Evolutionary conservation across 2,888 invertebrate species (phyloP).

Genomic region (Electrophaes corylata): DNA sequence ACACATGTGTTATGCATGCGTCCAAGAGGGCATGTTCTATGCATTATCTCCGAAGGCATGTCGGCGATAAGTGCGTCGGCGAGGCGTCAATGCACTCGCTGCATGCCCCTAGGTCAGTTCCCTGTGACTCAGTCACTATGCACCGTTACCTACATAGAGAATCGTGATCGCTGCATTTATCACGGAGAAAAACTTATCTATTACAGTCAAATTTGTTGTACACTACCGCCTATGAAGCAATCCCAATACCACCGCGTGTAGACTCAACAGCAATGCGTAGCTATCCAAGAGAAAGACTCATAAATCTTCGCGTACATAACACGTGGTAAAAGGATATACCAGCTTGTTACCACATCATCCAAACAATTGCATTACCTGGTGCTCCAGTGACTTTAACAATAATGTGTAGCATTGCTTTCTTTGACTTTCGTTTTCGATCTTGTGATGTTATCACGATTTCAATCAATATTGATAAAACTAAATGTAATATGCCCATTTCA

Average conservation of each 20-base stretch:
- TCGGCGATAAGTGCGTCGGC: constrained; percentile 76
- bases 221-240: constrained; percentile 4
- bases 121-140: constrained; percentile 79
- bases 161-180: constrained; percentile 67
- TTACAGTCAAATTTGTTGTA: background rate
- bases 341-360: constrained; percentile 50
- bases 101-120: constrained; percentile 83
- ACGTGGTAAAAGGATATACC: constrained; percentile 17
- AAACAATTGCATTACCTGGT: constrained; percentile 73
- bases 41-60: constrained; percentile 80
- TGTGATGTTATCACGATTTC: constrained; percentile 32
- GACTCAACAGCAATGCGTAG: constrained; percentile 23
- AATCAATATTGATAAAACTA: background rate
- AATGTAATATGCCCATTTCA: background rate
- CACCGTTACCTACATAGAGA: constrained; percentile 77
- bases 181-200: constrained; percentile 28
- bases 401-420: constrained; percentile 66
- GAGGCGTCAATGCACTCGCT: constrained; percentile 81
- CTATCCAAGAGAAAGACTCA: constrained; percentile 4
- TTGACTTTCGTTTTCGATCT: constrained; percentile 74
- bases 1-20: constrained; percentile 79
- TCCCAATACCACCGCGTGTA: background rate
- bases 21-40: constrained; percentile 67
- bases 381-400: constrained; percentile 76
- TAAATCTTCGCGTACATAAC: constrained; percentile 1